Evolutionary conservation across 2,113 vertebrate species (phyloP).

Genomic region (Melanerpes formicivorus): DNA sequence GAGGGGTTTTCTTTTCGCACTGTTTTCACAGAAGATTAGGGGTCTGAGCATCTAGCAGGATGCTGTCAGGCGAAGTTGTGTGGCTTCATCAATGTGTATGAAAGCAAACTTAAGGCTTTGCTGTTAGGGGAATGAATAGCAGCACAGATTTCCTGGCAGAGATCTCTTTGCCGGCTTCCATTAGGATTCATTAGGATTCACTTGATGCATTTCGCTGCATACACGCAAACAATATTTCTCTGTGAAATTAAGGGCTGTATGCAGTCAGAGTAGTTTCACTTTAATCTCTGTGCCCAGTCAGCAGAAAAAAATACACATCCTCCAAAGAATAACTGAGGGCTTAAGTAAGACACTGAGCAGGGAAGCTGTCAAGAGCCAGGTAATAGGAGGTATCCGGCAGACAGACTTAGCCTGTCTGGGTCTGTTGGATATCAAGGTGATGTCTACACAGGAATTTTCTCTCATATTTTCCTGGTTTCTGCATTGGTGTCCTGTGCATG

Average conservation of each 20-base stretch:
- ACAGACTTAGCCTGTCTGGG: neutral
- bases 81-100: neutral
- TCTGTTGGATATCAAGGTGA: neutral
- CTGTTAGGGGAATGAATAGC: neutral
- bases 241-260: neutral
- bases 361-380: neutral
- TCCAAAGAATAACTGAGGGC: neutral
- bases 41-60: neutral
- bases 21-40: neutral
- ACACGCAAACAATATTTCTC: neutral
- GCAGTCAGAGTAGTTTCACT: neutral
- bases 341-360: neutral
- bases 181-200: neutral
- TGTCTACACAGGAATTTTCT: neutral
- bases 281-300: neutral
- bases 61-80: neutral
- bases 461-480: neutral
- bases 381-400: neutral
- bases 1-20: neutral
- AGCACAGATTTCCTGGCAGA: slow-evolving; percentile 10
- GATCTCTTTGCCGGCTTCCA: neutral
- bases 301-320: neutral
- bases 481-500: neutral
- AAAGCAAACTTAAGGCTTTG: slow-evolving; percentile 9
- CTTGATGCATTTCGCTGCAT: neutral